phyloP scores from a whole-genome alignment of 2,888 invertebrate genomes.

The Ochropleura plecta region DNA sequence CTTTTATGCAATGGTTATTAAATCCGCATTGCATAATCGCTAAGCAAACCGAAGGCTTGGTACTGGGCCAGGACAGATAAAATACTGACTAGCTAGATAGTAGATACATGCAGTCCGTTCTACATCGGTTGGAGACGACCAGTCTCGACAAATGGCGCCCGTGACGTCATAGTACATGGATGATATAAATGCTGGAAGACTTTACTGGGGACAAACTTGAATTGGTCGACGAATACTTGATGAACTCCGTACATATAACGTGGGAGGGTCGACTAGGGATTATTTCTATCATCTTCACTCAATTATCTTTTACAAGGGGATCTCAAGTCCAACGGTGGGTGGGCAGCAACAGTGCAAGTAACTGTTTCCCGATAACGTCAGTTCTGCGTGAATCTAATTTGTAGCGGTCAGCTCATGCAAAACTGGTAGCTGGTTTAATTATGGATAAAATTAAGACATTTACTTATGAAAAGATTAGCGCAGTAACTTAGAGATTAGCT shows the following conservation, averaged over 20 bases:
- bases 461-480: conserved; percentile 17
- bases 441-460: conserved; percentile 27
- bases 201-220: conserved; percentile 42
- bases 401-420: not conserved
- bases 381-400: conserved; percentile 23
- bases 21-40: conserved; percentile 41
- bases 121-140: conserved; percentile 55
- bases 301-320: conserved; percentile 2
- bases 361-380: conserved; percentile 28
- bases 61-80: conserved; percentile 47
- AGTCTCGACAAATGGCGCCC: conserved; percentile 63
- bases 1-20: conserved; percentile 26
- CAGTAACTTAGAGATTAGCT: not conserved
- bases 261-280: not conserved
- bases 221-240: conserved; percentile 34
- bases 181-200: conserved; percentile 36
- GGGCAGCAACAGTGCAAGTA: conserved; percentile 16
- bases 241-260: not conserved
- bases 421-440: conserved; percentile 5
- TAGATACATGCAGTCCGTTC: conserved; percentile 51
- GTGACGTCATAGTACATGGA: conserved; percentile 55
- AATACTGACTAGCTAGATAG: conserved; percentile 28
- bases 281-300: not conserved
- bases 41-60: conserved; percentile 38
- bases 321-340: conserved; percentile 9